Base-by-base conservation (phyloP, 1,140 invertebrate species). In the Dreissena rostriformis region DNA sequence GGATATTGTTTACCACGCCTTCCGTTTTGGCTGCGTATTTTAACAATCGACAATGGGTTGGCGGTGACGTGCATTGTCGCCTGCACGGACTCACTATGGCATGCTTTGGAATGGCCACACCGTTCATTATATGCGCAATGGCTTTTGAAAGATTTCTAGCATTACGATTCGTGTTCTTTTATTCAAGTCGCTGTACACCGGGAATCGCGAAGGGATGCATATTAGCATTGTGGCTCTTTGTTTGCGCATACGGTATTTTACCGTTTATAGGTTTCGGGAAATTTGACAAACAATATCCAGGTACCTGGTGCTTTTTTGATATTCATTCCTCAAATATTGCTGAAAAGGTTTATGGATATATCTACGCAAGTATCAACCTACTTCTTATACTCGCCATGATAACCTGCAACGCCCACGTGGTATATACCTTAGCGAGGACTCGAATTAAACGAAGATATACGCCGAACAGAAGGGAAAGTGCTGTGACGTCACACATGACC, bases 261-360 rank as follows among this genome's bases (percentile, higher is more conserved):
- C 93, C 93, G 8, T 84, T 94, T 55, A 91, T 94, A 68, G 92
- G 92, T 8, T 90, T 94, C 65, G 93, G 93, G 0, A 72, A 90
- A 49, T 91, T 91, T 82, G 87, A 81, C 19, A 72, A 92, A 22
- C 93, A 94, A 85, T 93, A 94, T 87, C 93, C 93, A 0, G 86
- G 90, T 11, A 94, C 93, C 26, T 94, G 93, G 93, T 94, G 93
- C 74, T 94, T 93, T 82, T 84, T 94, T 19, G 92, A 94, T 88
- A 91, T 93, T 65, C 92, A 93, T 80, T 87, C 92, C 10, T 85
- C 91, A 28, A 65, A 86, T 17, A 78, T 88, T 12, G 57, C 91
- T 14, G 70, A 86, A 28, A 88, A 84, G 12, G 75, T 88, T 26
- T 93, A 93, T 82, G 89, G 87, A 8, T 89, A 89, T 78, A 80